Base-by-base conservation (phyloP, 2,888 invertebrate species). In the Heliconius aoede region DNA sequence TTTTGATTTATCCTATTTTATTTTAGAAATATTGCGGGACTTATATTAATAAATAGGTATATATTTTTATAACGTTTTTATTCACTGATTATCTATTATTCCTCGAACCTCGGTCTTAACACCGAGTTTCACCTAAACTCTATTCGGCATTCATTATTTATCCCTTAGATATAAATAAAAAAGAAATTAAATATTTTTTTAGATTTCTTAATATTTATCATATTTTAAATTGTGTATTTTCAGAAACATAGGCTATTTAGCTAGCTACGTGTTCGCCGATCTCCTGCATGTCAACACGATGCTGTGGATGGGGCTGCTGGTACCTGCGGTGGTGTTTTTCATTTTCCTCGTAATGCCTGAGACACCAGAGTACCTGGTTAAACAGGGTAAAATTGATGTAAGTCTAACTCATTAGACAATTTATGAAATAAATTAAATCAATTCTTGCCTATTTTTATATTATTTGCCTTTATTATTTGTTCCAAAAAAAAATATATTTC, bases 291-390 rank as follows among this genome's bases (percentile, higher is more conserved):
- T 90, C 1, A 84, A 75, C 26, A 86, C 89, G 1, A 89, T 94
- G 90, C 84, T 93, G 30, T 92, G 92, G 90, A 83, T 93, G 1
- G 94, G 94, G 0, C 81, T 95, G 1, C 79, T 90, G 58, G 90
- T 93, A n/a, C 92, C 92, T 0, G 81, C 86, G 0, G 81, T 89
- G 0, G 85, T 89, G 28, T 91, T 94, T 81, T 90, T 94, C 83
- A 74, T 92, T 26, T 91, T 94, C 83, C 87, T 94, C 28, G 74
- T 88, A 15, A 93, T 94, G 93, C 94, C 94, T 0, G 95, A 95
- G 82, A 94, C 94, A 1, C 95, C 95, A 0, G 94, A 93, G 80
- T 94, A 88, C 80, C 86, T 94, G 0, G 90, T 94, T 64, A 93
- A 94, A 79, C 91, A 92, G 78, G 94, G 93, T 4, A 93, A 93